Conservation (phyloP, 1,140 invertebrate genomes). For the Hypothenemus hampei region DNA sequence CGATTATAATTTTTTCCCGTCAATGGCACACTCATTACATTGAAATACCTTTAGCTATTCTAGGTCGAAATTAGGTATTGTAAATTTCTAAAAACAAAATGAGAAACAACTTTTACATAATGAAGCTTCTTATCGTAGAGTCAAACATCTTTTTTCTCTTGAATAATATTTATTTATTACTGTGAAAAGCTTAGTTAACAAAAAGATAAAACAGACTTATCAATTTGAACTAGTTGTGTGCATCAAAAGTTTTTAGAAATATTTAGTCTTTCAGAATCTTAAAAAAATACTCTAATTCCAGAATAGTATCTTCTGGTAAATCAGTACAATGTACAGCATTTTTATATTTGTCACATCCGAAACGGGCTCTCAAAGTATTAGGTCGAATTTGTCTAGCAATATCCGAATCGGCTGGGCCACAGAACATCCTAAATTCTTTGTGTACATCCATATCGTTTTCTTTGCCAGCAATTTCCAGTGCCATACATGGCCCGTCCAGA, state of each 20-base stretch:
- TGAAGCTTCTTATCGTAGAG: too few species aligned
- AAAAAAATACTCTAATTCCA: constrained; percentile 82
- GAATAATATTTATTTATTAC: too few species aligned
- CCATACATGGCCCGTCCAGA: constrained; percentile 72
- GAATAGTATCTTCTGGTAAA: constrained; percentile 74
- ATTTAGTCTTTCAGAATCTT: constrained; percentile 50
- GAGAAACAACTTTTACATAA: too few species aligned
- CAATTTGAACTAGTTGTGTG: too few species aligned
- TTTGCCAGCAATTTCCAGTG: constrained; percentile 73
- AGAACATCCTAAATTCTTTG: constrained; percentile 74
- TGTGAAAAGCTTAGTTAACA: too few species aligned
- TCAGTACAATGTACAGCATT: constrained; percentile 94
- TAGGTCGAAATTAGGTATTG: too few species aligned
- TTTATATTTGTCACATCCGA: constrained; percentile 74
- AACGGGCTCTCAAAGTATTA: constrained; percentile 75
- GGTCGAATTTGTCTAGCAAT: constrained; percentile 80
- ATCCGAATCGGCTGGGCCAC: constrained; percentile 84
- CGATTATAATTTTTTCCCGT: too few species aligned
- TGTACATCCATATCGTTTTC: constrained; percentile 57
- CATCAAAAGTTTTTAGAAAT: not conserved
- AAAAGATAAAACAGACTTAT: too few species aligned
- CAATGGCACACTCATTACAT: too few species aligned
- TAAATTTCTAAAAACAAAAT: too few species aligned
- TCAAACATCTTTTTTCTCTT: too few species aligned
- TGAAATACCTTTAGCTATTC: too few species aligned